phyloP scores from a whole-genome alignment of 2,113 vertebrate genomes.

The Pseudorhombus dupliciocellatus region DNA sequence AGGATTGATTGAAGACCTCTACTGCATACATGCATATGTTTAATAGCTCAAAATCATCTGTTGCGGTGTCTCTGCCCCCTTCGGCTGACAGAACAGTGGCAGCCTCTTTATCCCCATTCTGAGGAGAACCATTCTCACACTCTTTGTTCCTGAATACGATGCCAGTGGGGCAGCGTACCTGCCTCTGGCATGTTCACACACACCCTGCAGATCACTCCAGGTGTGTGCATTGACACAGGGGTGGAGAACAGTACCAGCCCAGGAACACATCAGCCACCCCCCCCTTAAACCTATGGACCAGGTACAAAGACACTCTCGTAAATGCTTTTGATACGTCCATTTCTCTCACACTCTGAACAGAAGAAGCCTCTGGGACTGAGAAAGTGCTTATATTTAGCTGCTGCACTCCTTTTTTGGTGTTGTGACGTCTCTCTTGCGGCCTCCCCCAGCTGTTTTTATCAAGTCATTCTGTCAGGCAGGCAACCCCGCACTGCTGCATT shows the following conservation, averaged over 20 bases:
- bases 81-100: no score
- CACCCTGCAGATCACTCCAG: slow-evolving; percentile 26
- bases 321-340: not conserved
- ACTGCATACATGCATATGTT: no score
- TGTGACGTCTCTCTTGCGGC: slow-evolving; percentile 54
- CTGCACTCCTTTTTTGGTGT: slow-evolving; percentile 38
- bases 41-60: not conserved
- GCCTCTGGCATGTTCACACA: not conserved
- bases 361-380: slow-evolving; percentile 30
- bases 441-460: slow-evolving; percentile 71
- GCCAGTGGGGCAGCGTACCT: not conserved
- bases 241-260: slow-evolving; percentile 5
- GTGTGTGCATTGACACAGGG: slow-evolving; percentile 25
- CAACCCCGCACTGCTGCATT: slow-evolving; percentile 74
- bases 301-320: not conserved
- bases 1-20: no score
- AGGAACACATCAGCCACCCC: not conserved
- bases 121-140: not conserved
- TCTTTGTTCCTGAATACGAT: slow-evolving; percentile 1
- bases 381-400: slow-evolving; percentile 56
- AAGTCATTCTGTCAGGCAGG: slow-evolving; percentile 71
- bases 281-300: no score
- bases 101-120: not conserved
- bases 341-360: slow-evolving; percentile 10
- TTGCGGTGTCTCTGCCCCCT: not conserved